Conservation (phyloP, 2,113 vertebrate genomes). For the Calyptommatus sinebrachiatus region DNA sequence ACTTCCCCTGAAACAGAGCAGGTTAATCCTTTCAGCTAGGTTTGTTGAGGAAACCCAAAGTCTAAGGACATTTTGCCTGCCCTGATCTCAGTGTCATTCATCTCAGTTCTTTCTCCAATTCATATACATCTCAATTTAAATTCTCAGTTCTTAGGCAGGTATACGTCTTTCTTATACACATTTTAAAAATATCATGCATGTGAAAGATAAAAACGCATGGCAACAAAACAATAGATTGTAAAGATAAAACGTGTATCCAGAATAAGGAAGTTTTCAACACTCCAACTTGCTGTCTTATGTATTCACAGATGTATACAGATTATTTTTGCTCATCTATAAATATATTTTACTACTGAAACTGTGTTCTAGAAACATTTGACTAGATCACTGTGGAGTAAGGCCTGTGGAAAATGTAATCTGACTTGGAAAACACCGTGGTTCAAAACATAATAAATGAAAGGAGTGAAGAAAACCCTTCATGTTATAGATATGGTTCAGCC, state of each 20-base stretch:
- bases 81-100: background rate
- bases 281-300: too few relatives aligned
- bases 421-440: background rate
- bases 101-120: background rate
- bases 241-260: background rate
- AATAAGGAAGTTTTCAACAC: too few relatives aligned
- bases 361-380: background rate
- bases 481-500: background rate
- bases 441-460: background rate
- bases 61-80: background rate
- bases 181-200: background rate
- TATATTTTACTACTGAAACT: too few relatives aligned
- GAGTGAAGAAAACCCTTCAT: background rate
- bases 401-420: background rate
- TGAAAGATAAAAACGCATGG: background rate
- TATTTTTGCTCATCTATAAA: too few relatives aligned
- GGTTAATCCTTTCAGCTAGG: background rate
- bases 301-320: too few relatives aligned
- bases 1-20: conserved; percentile 84
- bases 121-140: background rate
- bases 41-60: conserved; percentile 12
- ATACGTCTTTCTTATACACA: background rate
- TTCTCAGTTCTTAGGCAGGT: background rate
- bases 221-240: background rate
- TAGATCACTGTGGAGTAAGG: background rate